A percentile compares a stretch with the other conserved stretches of the same genome.
Evolutionary conservation across 2,113 vertebrate genomes (phyloP).

Genomic region (Orthonyx spaldingii): DNA sequence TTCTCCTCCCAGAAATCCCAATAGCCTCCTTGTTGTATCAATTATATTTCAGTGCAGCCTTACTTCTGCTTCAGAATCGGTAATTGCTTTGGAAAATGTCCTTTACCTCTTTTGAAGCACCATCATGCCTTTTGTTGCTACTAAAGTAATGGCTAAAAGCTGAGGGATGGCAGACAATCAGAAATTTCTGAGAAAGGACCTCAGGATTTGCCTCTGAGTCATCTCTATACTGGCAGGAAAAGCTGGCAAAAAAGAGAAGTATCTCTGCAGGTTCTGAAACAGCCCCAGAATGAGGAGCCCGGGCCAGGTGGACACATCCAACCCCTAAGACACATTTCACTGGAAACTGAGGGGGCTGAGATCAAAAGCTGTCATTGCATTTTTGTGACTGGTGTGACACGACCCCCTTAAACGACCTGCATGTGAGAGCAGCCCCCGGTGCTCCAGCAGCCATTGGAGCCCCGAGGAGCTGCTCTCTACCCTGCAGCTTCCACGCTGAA

Average conservation of each 20-base stretch:
- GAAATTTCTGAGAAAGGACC: background rate
- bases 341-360: background rate
- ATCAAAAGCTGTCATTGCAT: background rate
- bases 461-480: background rate
- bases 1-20: background rate
- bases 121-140: background rate
- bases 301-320: background rate
- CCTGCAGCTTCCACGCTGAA: background rate
- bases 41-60: background rate
- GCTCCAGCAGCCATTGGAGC: background rate
- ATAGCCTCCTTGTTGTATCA: background rate
- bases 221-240: background rate
- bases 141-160: background rate
- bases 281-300: background rate
- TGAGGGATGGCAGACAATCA: background rate
- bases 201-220: background rate
- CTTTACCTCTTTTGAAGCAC: background rate
- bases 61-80: background rate
- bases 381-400: fast-evolving
- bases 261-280: background rate
- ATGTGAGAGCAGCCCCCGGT: background rate
- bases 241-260: background rate
- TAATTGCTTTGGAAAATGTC: background rate
- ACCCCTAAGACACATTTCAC: background rate
- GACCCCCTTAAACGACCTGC: background rate